Evolutionary conservation across 2,797 vertebrate genomes (phyloP), one percentile per base, ranked within the genome.

Genomic region (Schizopygopsis malacanthus): DNA sequence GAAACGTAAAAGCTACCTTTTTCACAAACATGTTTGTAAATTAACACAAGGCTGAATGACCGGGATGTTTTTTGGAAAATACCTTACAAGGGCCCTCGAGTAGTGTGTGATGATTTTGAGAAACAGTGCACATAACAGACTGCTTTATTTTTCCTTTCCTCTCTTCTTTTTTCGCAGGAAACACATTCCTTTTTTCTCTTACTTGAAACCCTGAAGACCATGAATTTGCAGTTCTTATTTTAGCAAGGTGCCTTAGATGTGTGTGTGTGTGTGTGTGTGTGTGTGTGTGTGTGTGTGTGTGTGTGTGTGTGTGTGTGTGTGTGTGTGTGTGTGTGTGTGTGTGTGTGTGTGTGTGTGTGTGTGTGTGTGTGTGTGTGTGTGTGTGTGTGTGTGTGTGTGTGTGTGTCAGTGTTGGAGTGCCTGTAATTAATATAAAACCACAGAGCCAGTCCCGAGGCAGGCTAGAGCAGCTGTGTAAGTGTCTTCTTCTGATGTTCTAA

Each of bases 401-500:
- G 10, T 43, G 8, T n/a, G 37, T 78, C 3, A 15, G 63, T 79
- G 72, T 56, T n/a, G 20, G 33, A 33, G 71, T 45, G 63, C 81
- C 61, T 85, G 78, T 85, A 65, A 65, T 79, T 65, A 83, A 72
- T 83, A 61, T 89, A 86, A 91, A 71, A 91, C 84, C 78, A 15
- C 41, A 47, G 84, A 85, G 33, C 41, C 47, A 71, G 78, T 81
- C 84, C 84, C 25, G 56, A 80, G 78, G 84, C 78, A 73, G 65
- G 20, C 56, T 63, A 81, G 15, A 85, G 84, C 84, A 81, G 84
- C 88, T 78, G 85, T 84, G 83, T 85, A 86, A 91, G 0, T 50
- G 61, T 91, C 82, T 75, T 91, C 72, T 87, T 90, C 81, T 90
- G 86, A 89, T 84, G 85, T 77, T 85, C 84, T 91, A 91, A 92